Conservation (phyloP, 2,888 invertebrate genomes). For the Vandiemenella viatica region DNA sequence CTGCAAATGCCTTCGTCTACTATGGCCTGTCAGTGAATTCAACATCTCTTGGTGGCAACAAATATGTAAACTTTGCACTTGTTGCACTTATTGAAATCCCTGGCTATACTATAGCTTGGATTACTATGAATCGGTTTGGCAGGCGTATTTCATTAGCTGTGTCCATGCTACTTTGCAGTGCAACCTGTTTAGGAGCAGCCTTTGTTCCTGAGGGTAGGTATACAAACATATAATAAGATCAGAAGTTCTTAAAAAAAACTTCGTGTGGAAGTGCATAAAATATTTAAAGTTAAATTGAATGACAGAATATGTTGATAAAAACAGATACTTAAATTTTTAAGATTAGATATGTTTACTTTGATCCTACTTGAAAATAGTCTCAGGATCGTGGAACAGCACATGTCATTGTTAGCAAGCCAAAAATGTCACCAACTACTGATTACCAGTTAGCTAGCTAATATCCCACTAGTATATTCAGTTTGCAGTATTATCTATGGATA, state of each 20-base stretch:
- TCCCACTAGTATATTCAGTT: too few species aligned
- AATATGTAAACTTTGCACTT: slow-evolving; percentile 21
- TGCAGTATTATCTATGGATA: too few species aligned
- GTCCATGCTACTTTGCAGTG: slow-evolving; percentile 35
- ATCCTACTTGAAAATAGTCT: too few species aligned
- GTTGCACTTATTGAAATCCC: slow-evolving; percentile 36
- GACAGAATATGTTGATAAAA: too few species aligned
- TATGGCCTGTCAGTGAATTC: slow-evolving; percentile 23
- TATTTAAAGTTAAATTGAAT: too few species aligned
- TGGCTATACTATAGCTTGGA: slow-evolving; percentile 35
- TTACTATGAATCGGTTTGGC: slow-evolving; percentile 30
- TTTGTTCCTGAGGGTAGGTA: slow-evolving; percentile 33
- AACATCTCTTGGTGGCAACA: slow-evolving; percentile 19
- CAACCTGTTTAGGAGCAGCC: slow-evolving; percentile 38
- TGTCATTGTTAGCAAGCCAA: too few species aligned
- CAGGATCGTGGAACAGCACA: too few species aligned
- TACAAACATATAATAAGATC: background rate
- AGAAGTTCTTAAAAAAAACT: background rate
- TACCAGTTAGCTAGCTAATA: too few species aligned
- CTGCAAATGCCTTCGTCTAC: slow-evolving; percentile 22
- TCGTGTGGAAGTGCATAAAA: slow-evolving; percentile 3
- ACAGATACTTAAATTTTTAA: too few species aligned
- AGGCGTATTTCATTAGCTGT: slow-evolving; percentile 35
- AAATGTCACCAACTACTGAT: too few species aligned
- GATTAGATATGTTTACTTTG: too few species aligned